These are phyloP conservation scores for Meganola albula DNA, from an alignment of 2,888 invertebrate genomes.

Conservation along the genomic window DNA sequence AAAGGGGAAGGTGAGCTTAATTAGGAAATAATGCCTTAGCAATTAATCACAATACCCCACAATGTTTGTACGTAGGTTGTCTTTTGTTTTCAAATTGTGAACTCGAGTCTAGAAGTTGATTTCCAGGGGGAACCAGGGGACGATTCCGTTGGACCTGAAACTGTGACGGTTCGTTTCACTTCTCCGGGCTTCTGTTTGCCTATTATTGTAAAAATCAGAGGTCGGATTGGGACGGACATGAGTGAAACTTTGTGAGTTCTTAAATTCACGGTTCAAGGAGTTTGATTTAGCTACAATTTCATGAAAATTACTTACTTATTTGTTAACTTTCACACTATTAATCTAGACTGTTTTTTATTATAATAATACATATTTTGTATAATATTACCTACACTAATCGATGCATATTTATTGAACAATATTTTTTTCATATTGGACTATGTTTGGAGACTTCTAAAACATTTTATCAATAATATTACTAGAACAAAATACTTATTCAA, in stretches of 20 bases:
- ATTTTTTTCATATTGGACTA: no score
- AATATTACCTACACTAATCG: no score
- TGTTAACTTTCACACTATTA: no score
- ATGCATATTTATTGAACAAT: no score
- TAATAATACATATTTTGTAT: no score
- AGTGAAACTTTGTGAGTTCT: constrained; percentile 20
- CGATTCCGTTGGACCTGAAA: constrained; percentile 66
- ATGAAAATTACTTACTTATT: no score
- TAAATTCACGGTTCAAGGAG: constrained; percentile 14
- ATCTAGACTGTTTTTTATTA: no score
- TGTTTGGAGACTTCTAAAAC: no score
- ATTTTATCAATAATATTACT: no score
- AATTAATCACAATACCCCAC: constrained; percentile 70
- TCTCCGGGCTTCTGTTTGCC: constrained; percentile 51
- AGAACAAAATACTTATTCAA: constrained; percentile 34
- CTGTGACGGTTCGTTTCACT: constrained; percentile 65
- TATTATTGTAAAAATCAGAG: constrained; percentile 63
- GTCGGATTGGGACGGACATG: constrained; percentile 37
- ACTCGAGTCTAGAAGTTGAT: constrained; percentile 50
- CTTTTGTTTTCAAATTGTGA: constrained; percentile 43
- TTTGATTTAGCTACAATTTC: constrained; percentile 11
- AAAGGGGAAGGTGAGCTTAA: constrained; percentile 70
- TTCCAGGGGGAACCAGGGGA: constrained; percentile 59
- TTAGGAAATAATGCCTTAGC: constrained; percentile 74
- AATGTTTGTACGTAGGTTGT: constrained; percentile 31